Evolutionary conservation across 1,140 invertebrate genomes (phyloP).

Genomic region (Nephila pilipes): DNA sequence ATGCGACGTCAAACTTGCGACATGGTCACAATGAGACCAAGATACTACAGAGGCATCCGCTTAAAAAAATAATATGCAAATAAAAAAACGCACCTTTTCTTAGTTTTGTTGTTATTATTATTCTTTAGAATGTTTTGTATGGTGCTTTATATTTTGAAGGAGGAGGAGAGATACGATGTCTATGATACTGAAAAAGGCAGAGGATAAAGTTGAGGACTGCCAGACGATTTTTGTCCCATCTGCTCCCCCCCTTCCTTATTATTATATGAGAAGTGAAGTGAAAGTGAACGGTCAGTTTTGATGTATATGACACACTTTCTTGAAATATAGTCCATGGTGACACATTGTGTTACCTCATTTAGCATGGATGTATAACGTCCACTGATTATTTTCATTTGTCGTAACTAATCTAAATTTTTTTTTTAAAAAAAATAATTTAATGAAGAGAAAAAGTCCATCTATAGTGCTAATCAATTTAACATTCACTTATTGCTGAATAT

Average conservation of each 20-base stretch:
- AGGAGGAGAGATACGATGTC: neutral
- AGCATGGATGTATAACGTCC: too few relatives aligned
- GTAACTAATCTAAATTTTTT: too few relatives aligned
- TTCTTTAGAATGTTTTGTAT: constrained; percentile 30
- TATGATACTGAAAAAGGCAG: constrained; percentile 31
- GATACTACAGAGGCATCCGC: constrained; percentile 28
- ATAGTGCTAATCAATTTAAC: too few relatives aligned
- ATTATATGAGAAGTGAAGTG: neutral
- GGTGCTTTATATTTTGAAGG: neutral
- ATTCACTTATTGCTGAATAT: too few relatives aligned
- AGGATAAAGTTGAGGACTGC: neutral
- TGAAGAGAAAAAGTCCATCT: too few relatives aligned
- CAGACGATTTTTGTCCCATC: constrained; percentile 16
- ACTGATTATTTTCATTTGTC: too few relatives aligned
- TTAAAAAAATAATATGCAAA: constrained; percentile 48
- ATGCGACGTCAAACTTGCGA: constrained; percentile 8
- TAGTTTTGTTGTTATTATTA: constrained; percentile 25
- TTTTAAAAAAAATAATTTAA: too few relatives aligned
- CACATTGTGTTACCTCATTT: too few relatives aligned
- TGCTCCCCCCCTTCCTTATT: neutral
- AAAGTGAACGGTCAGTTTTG: neutral
- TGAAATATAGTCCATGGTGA: neutral
- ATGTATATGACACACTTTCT: neutral
- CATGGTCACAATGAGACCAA: constrained; percentile 35
- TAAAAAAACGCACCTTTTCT: constrained; percentile 18